Base-by-base conservation (phyloP, 1,140 invertebrate species). In the Sitodiplosis mosellana region DNA sequence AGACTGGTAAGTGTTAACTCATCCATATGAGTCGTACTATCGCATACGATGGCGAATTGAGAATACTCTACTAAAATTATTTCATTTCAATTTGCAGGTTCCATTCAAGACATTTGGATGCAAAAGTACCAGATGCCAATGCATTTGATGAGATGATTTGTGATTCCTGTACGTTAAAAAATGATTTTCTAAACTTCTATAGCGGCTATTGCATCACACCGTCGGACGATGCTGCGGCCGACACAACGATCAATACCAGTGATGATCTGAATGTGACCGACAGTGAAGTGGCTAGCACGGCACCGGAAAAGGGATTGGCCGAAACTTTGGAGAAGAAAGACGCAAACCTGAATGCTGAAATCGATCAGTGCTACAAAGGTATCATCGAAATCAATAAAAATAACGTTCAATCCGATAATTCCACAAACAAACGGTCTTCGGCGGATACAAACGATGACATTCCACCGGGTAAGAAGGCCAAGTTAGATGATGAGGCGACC, bases 111-210 rank as follows among this genome's bases (percentile, higher is more conserved):
- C 88, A 92, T 68, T 70, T 92, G 51, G 71, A 76, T 49, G 65
- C 70, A 12, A 63, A 65, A 48, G 63, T 77, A 4, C 74, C 74
- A 37, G 56, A 60, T 27, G 64, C 71, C 14, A 73, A 73, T 55
- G 66, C 73, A 12, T 86, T 80, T 63, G 70, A 74, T 51, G 84
- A 92, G 70, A 83, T 92, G 77, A 77, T 81, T 46, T 87, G 83
- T 55, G 73, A 72, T 45, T 51, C 45, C 11, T 87, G 83, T 54
- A 86, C 89, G 75, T 69, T 73, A 8, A 71, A 74, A 45, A 74
- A 83, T 67, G 63, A 74, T 11, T 89, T 92, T 60, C 66, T 93
- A 0, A 75, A 77, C 67, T 67, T 77, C 54, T 92, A 91, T 59
- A 70, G 69, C 49, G 61, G 61, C 0, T 49, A 72, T 36, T 58